Evolutionary conservation across 2,113 vertebrate genomes (phyloP).

Genomic region (Formicarius rufipectus): DNA sequence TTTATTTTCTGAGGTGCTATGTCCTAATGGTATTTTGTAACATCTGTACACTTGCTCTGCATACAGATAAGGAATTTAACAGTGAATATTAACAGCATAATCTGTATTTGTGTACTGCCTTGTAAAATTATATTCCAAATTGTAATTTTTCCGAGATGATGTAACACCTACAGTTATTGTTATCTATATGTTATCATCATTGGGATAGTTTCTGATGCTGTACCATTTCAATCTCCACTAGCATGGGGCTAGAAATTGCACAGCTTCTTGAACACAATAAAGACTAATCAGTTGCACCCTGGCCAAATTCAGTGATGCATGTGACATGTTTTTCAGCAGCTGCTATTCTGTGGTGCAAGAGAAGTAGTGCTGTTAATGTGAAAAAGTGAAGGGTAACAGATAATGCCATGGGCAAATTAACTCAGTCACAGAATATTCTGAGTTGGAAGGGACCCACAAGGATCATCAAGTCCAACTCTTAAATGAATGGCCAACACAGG

Average conservation of each 20-base stretch:
- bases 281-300: neutral
- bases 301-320: neutral
- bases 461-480: neutral
- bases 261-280: neutral
- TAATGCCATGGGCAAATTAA: neutral
- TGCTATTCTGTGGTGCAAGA: neutral
- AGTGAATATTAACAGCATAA: too few species aligned
- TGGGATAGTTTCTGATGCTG: neutral
- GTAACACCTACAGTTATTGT: neutral
- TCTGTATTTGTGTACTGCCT: too few species aligned
- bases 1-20: neutral
- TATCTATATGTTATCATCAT: neutral
- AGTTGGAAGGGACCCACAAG: neutral
- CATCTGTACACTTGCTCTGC: neutral
- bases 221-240: neutral
- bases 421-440: neutral
- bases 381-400: neutral
- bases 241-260: neutral
- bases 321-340: neutral
- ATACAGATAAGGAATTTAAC: accelerated
- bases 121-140: neutral
- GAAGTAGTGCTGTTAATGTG: neutral
- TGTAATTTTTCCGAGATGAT: neutral
- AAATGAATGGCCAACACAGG: neutral
- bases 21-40: neutral